Percentiles rank a stretch among this genome's conserved stretches.
Evolutionary conservation across 2,113 vertebrate genomes (phyloP).

Genomic region (Calypte anna): DNA sequence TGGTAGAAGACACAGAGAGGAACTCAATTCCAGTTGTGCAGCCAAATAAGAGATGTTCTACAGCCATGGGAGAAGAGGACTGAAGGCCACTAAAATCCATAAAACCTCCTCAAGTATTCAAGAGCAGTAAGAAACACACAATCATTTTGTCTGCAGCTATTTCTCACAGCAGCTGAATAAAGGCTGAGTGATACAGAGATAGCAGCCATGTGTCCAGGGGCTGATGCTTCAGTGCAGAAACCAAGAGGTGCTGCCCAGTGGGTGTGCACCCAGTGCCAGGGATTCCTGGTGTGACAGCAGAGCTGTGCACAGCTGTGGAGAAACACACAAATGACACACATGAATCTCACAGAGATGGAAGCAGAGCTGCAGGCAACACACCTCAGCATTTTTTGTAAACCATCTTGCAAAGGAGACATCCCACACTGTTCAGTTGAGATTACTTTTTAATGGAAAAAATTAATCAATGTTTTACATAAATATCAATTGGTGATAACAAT

Average conservation of each 20-base stretch:
- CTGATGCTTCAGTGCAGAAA: fast-evolving
- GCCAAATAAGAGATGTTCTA: neutral
- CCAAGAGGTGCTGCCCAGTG: fast-evolving
- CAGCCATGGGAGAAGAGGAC: neutral
- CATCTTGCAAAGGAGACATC: neutral
- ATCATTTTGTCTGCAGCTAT: neutral
- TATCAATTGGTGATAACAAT: slow-evolving; percentile 44
- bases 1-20: neutral
- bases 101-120: neutral
- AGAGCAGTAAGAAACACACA: neutral
- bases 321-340: too few species aligned
- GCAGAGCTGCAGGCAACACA: fast-evolving
- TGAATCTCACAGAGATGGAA: fast-evolving
- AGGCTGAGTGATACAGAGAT: fast-evolving
- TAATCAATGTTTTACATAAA: slow-evolving; percentile 57
- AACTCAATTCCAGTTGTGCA: fast-evolving
- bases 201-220: fast-evolving
- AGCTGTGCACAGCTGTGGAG: too few species aligned
- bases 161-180: neutral
- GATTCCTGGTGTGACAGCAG: neutral
- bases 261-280: neutral
- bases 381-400: neutral
- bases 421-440: neutral
- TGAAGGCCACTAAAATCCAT: neutral
- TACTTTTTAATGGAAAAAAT: slow-evolving; percentile 71